phyloP scores from a whole-genome alignment of 1,140 invertebrate genomes.

The Ylistrum balloti region DNA sequence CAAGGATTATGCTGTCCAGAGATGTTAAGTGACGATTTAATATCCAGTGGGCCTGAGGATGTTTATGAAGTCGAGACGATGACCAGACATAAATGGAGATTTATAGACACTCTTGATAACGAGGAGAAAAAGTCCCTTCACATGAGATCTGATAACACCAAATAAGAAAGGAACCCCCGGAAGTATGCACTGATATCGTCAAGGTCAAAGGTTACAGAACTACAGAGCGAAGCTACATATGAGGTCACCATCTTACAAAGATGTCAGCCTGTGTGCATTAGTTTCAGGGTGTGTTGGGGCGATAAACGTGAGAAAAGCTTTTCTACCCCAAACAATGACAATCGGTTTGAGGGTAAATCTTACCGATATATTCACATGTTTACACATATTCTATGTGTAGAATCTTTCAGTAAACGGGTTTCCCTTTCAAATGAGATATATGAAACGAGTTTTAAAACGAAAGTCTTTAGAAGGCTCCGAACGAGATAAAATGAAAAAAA shows the following conservation, averaged over 20 bases:
- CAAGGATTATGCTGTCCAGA: conserved; percentile 28
- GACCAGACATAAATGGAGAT: conserved; percentile 7
- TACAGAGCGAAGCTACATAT: not conserved
- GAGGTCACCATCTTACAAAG: not conserved
- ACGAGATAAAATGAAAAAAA: no score
- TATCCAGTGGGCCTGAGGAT: conserved; percentile 1
- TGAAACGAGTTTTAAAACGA: no score
- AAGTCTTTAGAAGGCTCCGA: no score
- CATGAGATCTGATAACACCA: conserved; percentile 11
- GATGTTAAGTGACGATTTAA: conserved; percentile 26
- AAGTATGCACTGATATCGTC: not conserved
- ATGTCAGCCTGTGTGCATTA: not conserved
- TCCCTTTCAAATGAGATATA: no score
- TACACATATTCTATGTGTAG: no score
- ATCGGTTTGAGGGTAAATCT: not conserved
- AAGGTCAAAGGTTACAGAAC: conserved; percentile 10
- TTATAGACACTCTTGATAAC: not conserved
- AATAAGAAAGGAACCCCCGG: conserved; percentile 6
- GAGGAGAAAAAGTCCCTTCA: not conserved
- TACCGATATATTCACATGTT: not conserved
- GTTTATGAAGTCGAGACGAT: conserved; percentile 38
- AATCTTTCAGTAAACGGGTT: no score
- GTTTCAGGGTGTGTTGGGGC: not conserved
- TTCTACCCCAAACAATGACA: not conserved
- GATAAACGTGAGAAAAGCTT: not conserved